phyloP scores from a whole-genome alignment of 2,797 vertebrate species.

The Pangasius sanitwongsei region DNA sequence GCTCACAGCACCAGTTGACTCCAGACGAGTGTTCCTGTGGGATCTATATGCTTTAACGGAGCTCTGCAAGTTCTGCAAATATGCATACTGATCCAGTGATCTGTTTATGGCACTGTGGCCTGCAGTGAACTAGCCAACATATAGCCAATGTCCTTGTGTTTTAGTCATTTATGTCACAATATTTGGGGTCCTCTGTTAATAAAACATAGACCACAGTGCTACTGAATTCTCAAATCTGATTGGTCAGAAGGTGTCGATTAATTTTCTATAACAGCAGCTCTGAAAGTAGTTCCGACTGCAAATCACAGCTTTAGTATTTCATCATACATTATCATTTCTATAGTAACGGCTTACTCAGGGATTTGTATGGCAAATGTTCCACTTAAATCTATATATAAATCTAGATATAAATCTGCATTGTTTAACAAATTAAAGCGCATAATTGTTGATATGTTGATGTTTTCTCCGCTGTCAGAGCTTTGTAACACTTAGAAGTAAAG shows the following conservation, averaged over 20 bases:
- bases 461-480: not conserved
- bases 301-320: not conserved
- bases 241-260: not conserved
- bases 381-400: not conserved
- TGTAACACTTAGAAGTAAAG: not conserved
- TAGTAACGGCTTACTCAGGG: not conserved
- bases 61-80: slow-evolving; percentile 27
- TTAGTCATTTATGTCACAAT: not conserved
- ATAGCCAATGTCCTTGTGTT: not conserved
- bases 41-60: slow-evolving; percentile 25
- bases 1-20: not conserved
- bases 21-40: slow-evolving; percentile 8
- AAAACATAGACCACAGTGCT: not conserved
- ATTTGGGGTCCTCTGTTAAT: not conserved
- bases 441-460: not conserved
- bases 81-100: slow-evolving; percentile 51
- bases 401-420: not conserved
- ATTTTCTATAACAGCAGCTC: not conserved
- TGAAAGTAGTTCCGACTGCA: not conserved
- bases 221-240: not conserved
- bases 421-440: not conserved
- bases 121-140: slow-evolving; percentile 22
- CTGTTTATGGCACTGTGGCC: slow-evolving; percentile 37
- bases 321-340: not conserved
- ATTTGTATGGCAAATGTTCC: not conserved